phyloP scores from a whole-genome alignment of 2,888 invertebrate species.

The Carpatolechia fugitivella region DNA sequence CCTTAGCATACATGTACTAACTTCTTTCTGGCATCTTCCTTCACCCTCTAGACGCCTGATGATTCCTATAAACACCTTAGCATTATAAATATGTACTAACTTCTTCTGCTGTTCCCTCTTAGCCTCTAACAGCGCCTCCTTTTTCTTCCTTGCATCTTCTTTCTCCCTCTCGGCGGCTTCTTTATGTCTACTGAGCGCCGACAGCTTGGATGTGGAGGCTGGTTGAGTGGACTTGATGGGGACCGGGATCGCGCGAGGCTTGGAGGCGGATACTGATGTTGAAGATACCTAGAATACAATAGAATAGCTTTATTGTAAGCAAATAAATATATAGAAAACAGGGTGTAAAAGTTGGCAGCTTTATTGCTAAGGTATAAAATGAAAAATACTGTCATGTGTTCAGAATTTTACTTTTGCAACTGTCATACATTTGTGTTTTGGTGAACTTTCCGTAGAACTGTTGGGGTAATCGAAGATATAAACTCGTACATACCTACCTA shows the following conservation, averaged over 20 bases:
- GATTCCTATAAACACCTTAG: too few relatives aligned
- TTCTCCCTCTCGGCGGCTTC: slow-evolving; percentile 65
- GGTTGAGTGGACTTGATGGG: slow-evolving; percentile 32
- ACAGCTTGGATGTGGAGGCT: slow-evolving; percentile 52
- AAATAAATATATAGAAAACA: background rate
- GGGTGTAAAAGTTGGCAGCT: too few relatives aligned
- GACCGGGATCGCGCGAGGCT: slow-evolving; percentile 45
- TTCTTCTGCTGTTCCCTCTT: slow-evolving; percentile 78
- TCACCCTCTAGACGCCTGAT: too few relatives aligned
- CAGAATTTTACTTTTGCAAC: too few relatives aligned
- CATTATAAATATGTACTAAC: slow-evolving; percentile 37
- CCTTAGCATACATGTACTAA: too few relatives aligned
- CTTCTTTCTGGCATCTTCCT: too few relatives aligned
- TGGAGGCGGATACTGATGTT: slow-evolving; percentile 47
- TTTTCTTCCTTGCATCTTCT: slow-evolving; percentile 78
- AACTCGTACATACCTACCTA: too few relatives aligned
- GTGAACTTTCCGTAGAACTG: too few relatives aligned
- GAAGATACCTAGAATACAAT: slow-evolving; percentile 40
- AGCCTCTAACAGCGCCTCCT: slow-evolving; percentile 79
- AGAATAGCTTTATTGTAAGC: background rate
- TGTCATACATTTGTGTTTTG: too few relatives aligned
- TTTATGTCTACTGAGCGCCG: slow-evolving; percentile 41
- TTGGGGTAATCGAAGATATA: too few relatives aligned
- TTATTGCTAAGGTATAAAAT: too few relatives aligned
- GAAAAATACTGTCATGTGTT: too few relatives aligned